Conservation (phyloP, 2,888 invertebrate genomes). For the Julus scanicus region DNA sequence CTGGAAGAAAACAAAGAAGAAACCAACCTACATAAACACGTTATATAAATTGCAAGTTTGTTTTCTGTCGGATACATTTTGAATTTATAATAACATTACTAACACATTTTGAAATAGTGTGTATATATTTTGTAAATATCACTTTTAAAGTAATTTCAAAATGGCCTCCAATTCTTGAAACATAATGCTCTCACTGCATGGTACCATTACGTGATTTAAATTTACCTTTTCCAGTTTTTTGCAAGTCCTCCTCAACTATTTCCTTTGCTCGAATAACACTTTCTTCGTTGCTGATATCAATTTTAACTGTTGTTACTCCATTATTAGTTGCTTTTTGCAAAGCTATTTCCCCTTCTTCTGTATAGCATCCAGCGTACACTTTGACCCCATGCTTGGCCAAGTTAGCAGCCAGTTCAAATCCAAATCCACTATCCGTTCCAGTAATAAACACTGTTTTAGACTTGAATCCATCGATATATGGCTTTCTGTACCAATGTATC, state of each 20-base stretch:
- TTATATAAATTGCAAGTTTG: neutral
- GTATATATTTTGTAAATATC: too few species aligned
- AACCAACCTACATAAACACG: neutral
- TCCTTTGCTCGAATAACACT: conserved; percentile 4
- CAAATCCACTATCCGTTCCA: conserved; percentile 30
- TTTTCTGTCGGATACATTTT: neutral
- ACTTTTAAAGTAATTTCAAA: too few species aligned
- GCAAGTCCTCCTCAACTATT: neutral
- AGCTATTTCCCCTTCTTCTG: neutral
- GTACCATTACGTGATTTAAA: too few species aligned
- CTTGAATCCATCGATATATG: conserved; percentile 15
- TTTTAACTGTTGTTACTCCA: neutral
- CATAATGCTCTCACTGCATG: too few species aligned
- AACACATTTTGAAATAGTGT: neutral
- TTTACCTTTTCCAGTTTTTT: conserved; percentile 4
- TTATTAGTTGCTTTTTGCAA: neutral
- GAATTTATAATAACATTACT: neutral
- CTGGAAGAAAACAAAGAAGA: neutral
- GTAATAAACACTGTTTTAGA: conserved; percentile 31
- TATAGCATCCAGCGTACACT: conserved; percentile 44
- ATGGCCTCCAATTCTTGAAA: too few species aligned
- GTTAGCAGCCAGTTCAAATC: conserved; percentile 15
- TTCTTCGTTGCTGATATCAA: conserved; percentile 37
- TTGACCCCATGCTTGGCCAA: conserved; percentile 38
- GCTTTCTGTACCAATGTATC: neutral